Evolutionary conservation across 2,113 vertebrate species (phyloP), one percentile per base, ranked within the genome.

Genomic region (Prionailurus bengalensis): DNA sequence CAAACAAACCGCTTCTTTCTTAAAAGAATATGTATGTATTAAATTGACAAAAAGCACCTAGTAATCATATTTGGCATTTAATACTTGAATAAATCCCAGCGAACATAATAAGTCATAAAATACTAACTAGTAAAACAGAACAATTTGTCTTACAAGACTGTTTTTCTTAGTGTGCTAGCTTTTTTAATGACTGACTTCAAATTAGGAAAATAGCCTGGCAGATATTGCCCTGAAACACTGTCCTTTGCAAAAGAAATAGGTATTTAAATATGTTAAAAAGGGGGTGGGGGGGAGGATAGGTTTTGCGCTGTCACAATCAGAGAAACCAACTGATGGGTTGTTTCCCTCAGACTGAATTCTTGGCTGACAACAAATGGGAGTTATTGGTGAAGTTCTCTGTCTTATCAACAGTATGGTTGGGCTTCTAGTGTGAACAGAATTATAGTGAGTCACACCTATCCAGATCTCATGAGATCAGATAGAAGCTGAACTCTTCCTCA

Each of bases 111-210:
- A 58, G 7, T 63, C 42, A n/a, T 25, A 58, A 48, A 55, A 76
- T 14, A 53, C 23, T 36, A 85, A 74, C 29, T 70, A 66, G 25
- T 68, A 36, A 95, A 63, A 58, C 16, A 53, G 55, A 86, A 21
- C 10, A 79, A 55, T 74, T 16, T 66, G 15, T 61, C 53, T 82
- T 51, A 70, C 7, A 84, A 0, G 16, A 1, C 29, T 80, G 21
- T 17, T 79, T 58, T 73, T 91, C 29, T 80, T 61, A 94, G 55
- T 53, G 85, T 8, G 45, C 9, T 71, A 53, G 73, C 83, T 95
- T 93, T n/a, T 39, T 94, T 45, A 76, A n/a, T 74, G 58, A 95
- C 25, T 81, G 17, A 76, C 89, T 97, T 92, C 48, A 96, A 92
- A 95, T 55, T 89, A 95, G 63, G 39, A 48, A 95, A 91, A 84